A percentile compares a stretch with the other conserved stretches of the same genome.
Evolutionary conservation across 2,113 vertebrate species (phyloP).

Genomic region (Scalopus aquaticus): DNA sequence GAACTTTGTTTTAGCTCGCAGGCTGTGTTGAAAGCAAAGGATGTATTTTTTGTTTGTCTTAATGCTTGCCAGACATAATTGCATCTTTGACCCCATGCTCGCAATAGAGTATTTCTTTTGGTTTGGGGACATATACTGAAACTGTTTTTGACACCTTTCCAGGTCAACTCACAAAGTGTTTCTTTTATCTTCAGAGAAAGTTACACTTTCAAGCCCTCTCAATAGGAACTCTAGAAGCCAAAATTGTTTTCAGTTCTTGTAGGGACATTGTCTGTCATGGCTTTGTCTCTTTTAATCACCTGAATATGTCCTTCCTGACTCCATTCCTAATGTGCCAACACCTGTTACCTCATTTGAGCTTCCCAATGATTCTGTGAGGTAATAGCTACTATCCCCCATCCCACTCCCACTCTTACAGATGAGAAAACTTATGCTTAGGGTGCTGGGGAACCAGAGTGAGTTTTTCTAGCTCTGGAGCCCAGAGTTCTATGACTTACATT

Average conservation of each 20-base stretch:
- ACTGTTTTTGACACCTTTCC: neutral
- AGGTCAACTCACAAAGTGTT: neutral
- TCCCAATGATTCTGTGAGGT: neutral
- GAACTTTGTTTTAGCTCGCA: constrained; percentile 25
- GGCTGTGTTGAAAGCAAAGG: constrained; percentile 27
- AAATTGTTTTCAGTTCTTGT: neutral
- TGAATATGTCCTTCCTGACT: neutral
- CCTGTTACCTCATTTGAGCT: constrained; percentile 13
- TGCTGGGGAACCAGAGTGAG: neutral
- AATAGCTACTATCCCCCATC: neutral
- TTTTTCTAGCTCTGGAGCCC: neutral
- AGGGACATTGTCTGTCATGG: neutral
- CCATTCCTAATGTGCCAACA: neutral
- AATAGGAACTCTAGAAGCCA: neutral
- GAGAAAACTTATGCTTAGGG: neutral
- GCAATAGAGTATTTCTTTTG: constrained; percentile 37
- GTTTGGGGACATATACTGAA: neutral
- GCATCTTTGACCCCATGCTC: neutral
- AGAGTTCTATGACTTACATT: neutral
- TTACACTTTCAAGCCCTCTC: neutral
- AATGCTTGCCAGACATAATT: constrained; percentile 30
- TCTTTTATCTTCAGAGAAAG: neutral
- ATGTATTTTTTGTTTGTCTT: constrained; percentile 28
- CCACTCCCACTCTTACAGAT: neutral
- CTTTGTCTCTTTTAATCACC: constrained; percentile 30